Evolutionary conservation across 2,888 invertebrate species (phyloP), one percentile per base, ranked within the genome.

Genomic region (Ectemnius lituratus): DNA sequence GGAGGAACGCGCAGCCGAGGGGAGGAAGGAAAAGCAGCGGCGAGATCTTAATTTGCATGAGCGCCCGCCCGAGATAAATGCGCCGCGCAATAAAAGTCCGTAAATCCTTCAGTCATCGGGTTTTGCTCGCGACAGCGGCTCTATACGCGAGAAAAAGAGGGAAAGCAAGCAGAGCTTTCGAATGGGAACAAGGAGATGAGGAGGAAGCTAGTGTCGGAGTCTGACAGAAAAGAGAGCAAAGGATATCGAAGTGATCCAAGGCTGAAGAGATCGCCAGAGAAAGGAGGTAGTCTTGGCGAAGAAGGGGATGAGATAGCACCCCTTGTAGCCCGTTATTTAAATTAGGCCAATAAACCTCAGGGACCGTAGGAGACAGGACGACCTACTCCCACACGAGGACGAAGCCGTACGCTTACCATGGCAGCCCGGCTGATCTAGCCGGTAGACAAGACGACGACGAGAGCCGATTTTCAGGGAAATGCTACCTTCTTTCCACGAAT

Each of bases 261-360:
- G 70, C 75, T 73, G 81, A 82, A 81, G 81, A 81, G 81, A 81
- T 80, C 73, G 62, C 45, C 67, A 64, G 78, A 77, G 77, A 74
- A 52, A 52, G 52, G 69, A 69, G 70, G 66, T 14, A 45, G 58
- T 27, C 23, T 45, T 61, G 67, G 52, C n/a, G 16, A 4, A 11
- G n/a, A 13, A 4, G 52, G 16, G 83, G 79, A 79, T 76, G 83
- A 84, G 85, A 83, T 85, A 82, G 83, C 82, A 80, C 79, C 79
- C 80, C 78, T 76, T 80, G 75, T 80, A 80, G 81, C 76, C 84
- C 86, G 87, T 87, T 90, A 90, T 90, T 89, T 87, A 90, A 90
- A 90, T 90, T 88, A 87, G 88, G 83, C 85, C 88, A 88, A 89
- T 89, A 88, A 89, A 90, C 86, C 84, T 88, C 76, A 79, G 83